Percentiles rank a stretch among this genome's conserved stretches.
Evolutionary conservation across 2,888 invertebrate species (phyloP).

Genomic region (Ornithoptera alexandrae): DNA sequence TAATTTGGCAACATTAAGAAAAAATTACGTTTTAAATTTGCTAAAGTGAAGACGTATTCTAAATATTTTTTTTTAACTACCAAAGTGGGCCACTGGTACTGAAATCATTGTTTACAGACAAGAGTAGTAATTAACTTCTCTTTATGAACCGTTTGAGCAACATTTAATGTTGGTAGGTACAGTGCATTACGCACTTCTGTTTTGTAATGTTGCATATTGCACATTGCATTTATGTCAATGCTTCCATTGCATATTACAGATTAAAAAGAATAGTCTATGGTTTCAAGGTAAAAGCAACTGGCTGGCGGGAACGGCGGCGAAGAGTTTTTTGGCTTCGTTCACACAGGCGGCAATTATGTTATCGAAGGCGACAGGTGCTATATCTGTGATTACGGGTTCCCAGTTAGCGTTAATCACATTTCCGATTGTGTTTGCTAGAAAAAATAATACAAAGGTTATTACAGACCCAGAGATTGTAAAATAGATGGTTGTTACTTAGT

Average conservation of each 20-base stretch:
- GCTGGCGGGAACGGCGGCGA: conserved; percentile 59
- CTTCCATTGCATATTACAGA: not conserved
- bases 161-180: not conserved
- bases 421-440: conserved; percentile 62
- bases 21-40: too few species aligned
- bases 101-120: not conserved
- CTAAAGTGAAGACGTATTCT: too few species aligned
- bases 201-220: not conserved
- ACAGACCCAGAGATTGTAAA: not conserved
- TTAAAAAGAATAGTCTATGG: conserved; percentile 3
- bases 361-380: conserved; percentile 68
- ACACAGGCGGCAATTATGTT: conserved; percentile 72
- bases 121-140: not conserved
- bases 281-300: conserved; percentile 52
- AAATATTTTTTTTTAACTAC: too few species aligned
- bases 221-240: not conserved
- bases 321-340: conserved; percentile 68
- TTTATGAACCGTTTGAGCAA: not conserved
- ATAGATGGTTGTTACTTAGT: not conserved
- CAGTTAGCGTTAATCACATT: conserved; percentile 71
- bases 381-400: conserved; percentile 73
- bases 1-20: too few species aligned
- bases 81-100: not conserved
- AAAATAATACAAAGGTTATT: not conserved
- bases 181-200: not conserved